Percentiles rank a stretch among this genome's conserved stretches.
phyloP scores from a whole-genome alignment of 2,888 invertebrate genomes.

The Anthrax anthrax region DNA sequence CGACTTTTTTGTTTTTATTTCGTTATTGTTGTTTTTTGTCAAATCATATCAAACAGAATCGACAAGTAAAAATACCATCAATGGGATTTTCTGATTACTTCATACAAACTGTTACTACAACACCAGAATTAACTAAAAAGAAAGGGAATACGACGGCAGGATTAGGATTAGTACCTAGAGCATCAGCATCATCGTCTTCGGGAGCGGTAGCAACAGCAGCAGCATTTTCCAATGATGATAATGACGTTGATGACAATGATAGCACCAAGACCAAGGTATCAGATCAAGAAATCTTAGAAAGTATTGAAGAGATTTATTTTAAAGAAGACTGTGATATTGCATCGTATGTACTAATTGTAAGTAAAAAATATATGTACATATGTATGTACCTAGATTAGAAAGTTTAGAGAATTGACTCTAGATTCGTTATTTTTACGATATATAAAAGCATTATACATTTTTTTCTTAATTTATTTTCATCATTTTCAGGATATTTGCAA shows the following conservation, averaged over 20 bases:
- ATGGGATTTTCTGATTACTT: slow-evolving; percentile 36
- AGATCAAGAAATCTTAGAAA: slow-evolving; percentile 33
- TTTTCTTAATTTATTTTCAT: not conserved
- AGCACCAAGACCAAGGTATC: slow-evolving; percentile 24
- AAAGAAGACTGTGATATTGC: slow-evolving; percentile 25
- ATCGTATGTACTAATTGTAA: slow-evolving; percentile 28
- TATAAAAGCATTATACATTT: too few relatives aligned
- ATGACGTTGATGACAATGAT: slow-evolving; percentile 9
- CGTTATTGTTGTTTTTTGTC: too few relatives aligned
- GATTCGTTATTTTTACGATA: too few relatives aligned
- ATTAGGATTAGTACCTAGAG: too few relatives aligned
- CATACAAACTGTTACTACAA: slow-evolving; percentile 29
- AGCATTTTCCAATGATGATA: slow-evolving; percentile 10
- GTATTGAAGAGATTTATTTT: slow-evolving; percentile 30
- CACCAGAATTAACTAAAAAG: slow-evolving; percentile 15
- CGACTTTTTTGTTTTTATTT: too few relatives aligned
- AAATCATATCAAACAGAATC: too few relatives aligned
- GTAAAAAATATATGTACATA: slow-evolving; percentile 7
- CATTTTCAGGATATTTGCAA: slow-evolving; percentile 25
- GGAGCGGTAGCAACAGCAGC: slow-evolving; percentile 24
- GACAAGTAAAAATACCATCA: slow-evolving; percentile 33
- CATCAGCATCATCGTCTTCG: too few relatives aligned
- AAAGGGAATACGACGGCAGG: too few relatives aligned
- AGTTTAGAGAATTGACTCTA: too few relatives aligned
- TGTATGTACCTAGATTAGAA: too few relatives aligned